phyloP scores from a whole-genome alignment of 2,888 invertebrate species.

The Ophion slaviceki region DNA sequence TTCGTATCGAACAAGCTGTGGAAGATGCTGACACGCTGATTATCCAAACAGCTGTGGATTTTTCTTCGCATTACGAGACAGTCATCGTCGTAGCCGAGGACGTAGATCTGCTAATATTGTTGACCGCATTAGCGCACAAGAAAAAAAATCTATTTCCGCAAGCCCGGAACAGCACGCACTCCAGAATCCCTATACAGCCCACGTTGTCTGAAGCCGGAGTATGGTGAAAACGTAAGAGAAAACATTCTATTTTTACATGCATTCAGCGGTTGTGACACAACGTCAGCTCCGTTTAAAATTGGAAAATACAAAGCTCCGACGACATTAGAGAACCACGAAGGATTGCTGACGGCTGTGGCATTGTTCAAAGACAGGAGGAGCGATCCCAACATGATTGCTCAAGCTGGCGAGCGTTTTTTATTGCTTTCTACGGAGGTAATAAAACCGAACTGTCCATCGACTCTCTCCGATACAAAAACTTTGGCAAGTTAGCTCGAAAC shows the following conservation, averaged over 20 bases:
- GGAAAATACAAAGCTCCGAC: conserved; percentile 12
- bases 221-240: conserved; percentile 66
- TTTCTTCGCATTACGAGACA: conserved; percentile 59
- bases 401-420: conserved; percentile 64
- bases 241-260: conserved; percentile 61
- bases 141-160: conserved; percentile 71
- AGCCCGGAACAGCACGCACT: conserved; percentile 70
- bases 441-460: conserved; percentile 66
- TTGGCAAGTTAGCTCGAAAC: too few relatives aligned
- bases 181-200: conserved; percentile 20
- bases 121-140: conserved; percentile 68
- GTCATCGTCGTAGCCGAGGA: conserved; percentile 75
- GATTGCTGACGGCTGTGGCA: conserved; percentile 17
- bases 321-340: conserved; percentile 2
- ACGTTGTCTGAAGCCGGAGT: too few relatives aligned
- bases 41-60: conserved; percentile 70
- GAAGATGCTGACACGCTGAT: conserved; percentile 73
- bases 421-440: conserved; percentile 63
- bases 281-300: conserved; percentile 61
- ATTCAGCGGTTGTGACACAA: conserved; percentile 69
- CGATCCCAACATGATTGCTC: conserved; percentile 35
- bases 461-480: conserved; percentile 65
- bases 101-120: conserved; percentile 71
- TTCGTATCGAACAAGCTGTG: conserved; percentile 73
- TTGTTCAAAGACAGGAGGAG: conserved; percentile 54